Percentiles rank a stretch among this genome's conserved stretches.
These are phyloP conservation scores for Centruroides vittatus DNA, from an alignment of 1,140 invertebrate genomes.

Conservation along the genomic window DNA sequence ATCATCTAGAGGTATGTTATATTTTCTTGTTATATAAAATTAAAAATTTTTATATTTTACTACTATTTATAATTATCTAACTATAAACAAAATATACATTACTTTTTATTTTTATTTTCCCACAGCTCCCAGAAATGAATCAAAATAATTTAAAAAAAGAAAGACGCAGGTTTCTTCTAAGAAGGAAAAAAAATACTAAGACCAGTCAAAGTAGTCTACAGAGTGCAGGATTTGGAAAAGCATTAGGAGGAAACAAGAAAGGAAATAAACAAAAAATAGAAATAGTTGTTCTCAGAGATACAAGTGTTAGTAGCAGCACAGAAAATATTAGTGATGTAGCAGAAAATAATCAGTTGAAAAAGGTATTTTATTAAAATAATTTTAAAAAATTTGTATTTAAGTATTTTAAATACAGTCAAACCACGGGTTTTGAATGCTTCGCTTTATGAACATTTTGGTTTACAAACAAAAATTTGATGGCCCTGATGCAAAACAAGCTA, in stretches of 20 bases:
- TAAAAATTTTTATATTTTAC: too few relatives aligned
- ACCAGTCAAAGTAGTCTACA: constrained; percentile 1
- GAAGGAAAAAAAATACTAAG: constrained; percentile 41
- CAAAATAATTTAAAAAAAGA: constrained; percentile 51
- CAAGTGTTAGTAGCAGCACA: constrained; percentile 6
- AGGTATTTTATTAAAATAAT: constrained; percentile 2
- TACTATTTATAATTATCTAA: too few relatives aligned
- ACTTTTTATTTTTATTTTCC: not conserved
- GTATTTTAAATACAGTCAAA: too few relatives aligned
- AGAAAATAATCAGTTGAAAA: constrained; percentile 7
- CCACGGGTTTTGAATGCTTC: too few relatives aligned
- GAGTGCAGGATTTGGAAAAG: not conserved
- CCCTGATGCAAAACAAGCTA: too few relatives aligned
- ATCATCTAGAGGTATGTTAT: constrained; percentile 10
- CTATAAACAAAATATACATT: not conserved
- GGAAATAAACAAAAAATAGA: constrained; percentile 10
- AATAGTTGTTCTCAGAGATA: constrained; percentile 11
- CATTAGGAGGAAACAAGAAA: constrained; percentile 2
- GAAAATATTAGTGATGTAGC: constrained; percentile 7
- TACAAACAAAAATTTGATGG: too few relatives aligned
- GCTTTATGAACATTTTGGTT: too few relatives aligned
- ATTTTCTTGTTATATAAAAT: not conserved
- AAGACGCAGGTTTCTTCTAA: constrained; percentile 47
- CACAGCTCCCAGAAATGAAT: constrained; percentile 27
- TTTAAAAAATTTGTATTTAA: constrained; percentile 1